Evolutionary conservation across 1,140 invertebrate species (phyloP).

Genomic region (Cydia strobilella): DNA sequence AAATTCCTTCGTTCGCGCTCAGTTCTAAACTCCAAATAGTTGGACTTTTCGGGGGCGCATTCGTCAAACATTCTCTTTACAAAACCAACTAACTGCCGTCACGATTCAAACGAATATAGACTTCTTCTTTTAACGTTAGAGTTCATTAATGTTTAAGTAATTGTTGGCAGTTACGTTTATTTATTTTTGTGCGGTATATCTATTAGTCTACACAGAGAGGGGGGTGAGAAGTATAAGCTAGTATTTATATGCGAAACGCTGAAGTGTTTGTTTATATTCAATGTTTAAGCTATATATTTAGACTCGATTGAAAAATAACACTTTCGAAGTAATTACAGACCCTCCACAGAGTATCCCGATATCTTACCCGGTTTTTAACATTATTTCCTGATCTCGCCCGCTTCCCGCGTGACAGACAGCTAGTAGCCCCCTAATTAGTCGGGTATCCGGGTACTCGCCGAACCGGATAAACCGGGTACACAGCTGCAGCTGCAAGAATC

Average conservation of each 20-base stretch:
- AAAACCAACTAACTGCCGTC: neutral
- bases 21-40: conserved; percentile 14
- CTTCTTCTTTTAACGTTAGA: neutral
- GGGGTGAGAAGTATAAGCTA: neutral
- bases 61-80: neutral
- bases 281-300: too few relatives aligned
- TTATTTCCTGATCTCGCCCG: neutral
- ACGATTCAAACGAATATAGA: neutral
- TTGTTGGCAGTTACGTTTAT: neutral
- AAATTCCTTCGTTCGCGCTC: conserved; percentile 1
- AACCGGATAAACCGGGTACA: neutral
- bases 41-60: conserved; percentile 10
- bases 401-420: neutral
- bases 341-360: too few relatives aligned
- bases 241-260: neutral
- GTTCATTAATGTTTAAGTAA: neutral
- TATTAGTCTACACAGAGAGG: neutral
- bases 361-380: neutral
- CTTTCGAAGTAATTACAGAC: too few relatives aligned
- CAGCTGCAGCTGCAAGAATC: neutral
- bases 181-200: neutral
- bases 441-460: neutral
- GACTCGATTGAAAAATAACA: too few relatives aligned
- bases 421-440: conserved; percentile 3
- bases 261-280: too few relatives aligned